Conservation (phyloP, 2,888 invertebrate genomes). For the Thecocarcelia acutangulata region DNA sequence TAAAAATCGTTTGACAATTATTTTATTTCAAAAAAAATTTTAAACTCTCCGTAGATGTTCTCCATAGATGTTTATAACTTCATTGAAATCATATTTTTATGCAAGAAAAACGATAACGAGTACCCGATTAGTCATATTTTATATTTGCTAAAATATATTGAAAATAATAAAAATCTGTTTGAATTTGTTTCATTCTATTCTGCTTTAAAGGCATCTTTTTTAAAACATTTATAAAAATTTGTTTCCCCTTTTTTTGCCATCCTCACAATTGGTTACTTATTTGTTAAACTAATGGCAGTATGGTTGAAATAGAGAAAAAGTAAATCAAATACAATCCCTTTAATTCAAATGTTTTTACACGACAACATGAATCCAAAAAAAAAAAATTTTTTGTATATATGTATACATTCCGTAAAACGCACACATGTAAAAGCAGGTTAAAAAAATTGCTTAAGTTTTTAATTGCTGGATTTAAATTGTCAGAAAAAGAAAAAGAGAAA, state of each 20-base stretch:
- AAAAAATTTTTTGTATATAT: background rate
- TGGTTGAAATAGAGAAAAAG: conserved; percentile 30
- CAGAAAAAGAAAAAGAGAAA: conserved; percentile 11
- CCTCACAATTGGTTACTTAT: conserved; percentile 26
- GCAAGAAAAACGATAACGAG: no score
- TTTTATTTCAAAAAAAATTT: no score
- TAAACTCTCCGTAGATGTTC: no score
- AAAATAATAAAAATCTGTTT: background rate
- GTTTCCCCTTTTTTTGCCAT: no score
- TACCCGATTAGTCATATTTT: no score
- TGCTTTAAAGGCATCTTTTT: background rate
- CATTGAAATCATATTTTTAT: no score
- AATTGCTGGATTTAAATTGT: conserved; percentile 55
- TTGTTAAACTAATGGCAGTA: conserved; percentile 42
- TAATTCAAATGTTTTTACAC: conserved; percentile 49
- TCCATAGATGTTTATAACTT: no score
- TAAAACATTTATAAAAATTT: background rate
- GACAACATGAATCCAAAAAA: conserved; percentile 11
- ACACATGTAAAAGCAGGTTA: background rate
- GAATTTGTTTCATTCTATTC: background rate
- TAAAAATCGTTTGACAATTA: no score
- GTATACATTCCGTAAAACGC: background rate
- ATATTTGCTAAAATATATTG: no score
- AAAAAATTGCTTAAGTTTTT: conserved; percentile 40
- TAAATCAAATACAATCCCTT: conserved; percentile 40